Conservation (phyloP, 1,140 invertebrate species). For the Drosophila nasuta region DNA sequence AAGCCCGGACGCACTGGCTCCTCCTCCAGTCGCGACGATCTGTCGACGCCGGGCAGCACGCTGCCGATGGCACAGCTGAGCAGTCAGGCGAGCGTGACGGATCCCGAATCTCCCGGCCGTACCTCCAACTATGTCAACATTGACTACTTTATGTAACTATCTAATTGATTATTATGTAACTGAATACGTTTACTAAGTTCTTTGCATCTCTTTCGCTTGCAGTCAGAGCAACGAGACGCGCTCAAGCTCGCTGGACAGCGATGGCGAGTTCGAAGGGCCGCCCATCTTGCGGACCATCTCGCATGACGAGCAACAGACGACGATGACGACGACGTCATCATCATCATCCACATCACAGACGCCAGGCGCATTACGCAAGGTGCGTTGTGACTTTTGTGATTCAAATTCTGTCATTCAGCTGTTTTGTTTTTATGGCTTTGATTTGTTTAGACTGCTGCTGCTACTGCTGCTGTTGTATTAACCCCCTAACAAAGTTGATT, state of each 20-base stretch:
- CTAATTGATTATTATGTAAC: not conserved
- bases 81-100: conserved; percentile 84
- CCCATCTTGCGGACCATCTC: conserved; percentile 80
- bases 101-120: conserved; percentile 90
- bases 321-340: conserved; percentile 21
- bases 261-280: conserved; percentile 84
- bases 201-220: not conserved
- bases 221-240: conserved; percentile 85
- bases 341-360: conserved; percentile 69
- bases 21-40: conserved; percentile 87
- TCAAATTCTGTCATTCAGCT: not conserved
- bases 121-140: conserved; percentile 95
- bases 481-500: not conserved
- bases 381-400: conserved; percentile 29
- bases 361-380: conserved; percentile 80
- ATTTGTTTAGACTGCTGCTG: not conserved
- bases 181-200: not conserved
- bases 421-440: not conserved
- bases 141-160: conserved; percentile 94
- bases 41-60: conserved; percentile 88
- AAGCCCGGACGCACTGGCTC: conserved; percentile 88
- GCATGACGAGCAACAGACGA: conserved; percentile 69
- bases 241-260: conserved; percentile 85
- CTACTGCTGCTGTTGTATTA: conserved; percentile 3
- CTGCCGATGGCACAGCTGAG: conserved; percentile 84